Evolutionary conservation across 2,888 invertebrate species (phyloP).

Genomic region (Drosophila setosimentum): DNA sequence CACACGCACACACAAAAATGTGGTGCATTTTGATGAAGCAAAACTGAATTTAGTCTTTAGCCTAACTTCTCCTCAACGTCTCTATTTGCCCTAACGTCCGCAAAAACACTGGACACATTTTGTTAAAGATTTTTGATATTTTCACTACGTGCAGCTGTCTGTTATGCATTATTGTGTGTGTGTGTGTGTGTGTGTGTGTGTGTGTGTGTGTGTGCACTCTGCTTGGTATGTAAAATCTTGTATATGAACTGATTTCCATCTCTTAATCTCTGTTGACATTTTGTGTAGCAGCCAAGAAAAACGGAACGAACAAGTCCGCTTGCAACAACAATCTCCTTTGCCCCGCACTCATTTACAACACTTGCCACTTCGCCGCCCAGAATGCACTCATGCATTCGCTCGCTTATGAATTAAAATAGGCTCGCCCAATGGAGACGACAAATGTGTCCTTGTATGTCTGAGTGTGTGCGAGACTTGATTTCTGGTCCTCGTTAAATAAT

Average conservation of each 20-base stretch:
- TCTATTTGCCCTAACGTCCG: constrained; percentile 3
- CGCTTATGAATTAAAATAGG: constrained; percentile 26
- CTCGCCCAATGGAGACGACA: constrained; percentile 21
- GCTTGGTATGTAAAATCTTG: constrained; percentile 61
- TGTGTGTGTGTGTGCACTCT: constrained; percentile 7
- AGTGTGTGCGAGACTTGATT: constrained; percentile 23
- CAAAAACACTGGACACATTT: constrained; percentile 66
- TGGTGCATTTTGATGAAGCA: constrained; percentile 70
- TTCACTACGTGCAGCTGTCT: constrained; percentile 79
- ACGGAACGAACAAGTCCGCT: constrained; percentile 12
- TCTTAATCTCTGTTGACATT: constrained; percentile 78
- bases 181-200: constrained; percentile 19
- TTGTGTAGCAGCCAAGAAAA: constrained; percentile 50
- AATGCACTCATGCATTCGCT: constrained; percentile 1
- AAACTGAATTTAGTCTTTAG: constrained; percentile 58
- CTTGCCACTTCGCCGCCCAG: not conserved
- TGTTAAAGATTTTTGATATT: constrained; percentile 77
- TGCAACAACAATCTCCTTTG: constrained; percentile 27
- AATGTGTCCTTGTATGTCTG: constrained; percentile 19
- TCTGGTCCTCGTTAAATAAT: constrained; percentile 41
- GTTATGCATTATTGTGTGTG: constrained; percentile 34
- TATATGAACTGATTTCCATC: constrained; percentile 65
- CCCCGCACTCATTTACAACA: constrained; percentile 4
- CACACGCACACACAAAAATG: constrained; percentile 31
- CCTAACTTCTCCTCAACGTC: not conserved